Evolutionary conservation across 2,888 invertebrate genomes (phyloP).

Genomic region (Stenchaetothrips biformis): DNA sequence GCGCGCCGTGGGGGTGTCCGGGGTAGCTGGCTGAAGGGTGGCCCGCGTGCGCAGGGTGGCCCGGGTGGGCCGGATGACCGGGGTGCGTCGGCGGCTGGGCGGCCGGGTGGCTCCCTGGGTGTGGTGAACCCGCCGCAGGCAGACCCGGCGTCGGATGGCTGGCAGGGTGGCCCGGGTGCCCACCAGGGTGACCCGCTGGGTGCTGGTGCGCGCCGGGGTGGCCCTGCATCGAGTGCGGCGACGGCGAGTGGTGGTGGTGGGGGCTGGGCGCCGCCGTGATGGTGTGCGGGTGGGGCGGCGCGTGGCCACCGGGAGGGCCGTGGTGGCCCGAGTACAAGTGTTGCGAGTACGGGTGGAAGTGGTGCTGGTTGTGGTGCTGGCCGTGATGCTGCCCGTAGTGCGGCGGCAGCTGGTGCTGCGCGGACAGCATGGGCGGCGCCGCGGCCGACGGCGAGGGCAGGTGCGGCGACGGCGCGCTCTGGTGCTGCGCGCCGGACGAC

Average conservation of each 20-base stretch:
- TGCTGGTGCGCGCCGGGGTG: not conserved
- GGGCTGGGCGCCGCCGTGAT: not conserved
- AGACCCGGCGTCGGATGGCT: conserved; percentile 37
- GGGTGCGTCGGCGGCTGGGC: conserved; percentile 38
- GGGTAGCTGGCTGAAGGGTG: conserved; percentile 31
- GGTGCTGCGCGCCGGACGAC: not conserved
- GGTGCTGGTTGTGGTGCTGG: not conserved
- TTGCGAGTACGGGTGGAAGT: conserved; percentile 9
- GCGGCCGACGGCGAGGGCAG: conserved; percentile 1
- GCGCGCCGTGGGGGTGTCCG: not conserved
- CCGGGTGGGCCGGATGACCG: conserved; percentile 31
- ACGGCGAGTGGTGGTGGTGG: not conserved
- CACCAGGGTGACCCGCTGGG: not conserved
- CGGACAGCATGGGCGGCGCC: conserved; percentile 16
- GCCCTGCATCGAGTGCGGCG: not conserved
- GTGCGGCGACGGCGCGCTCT: conserved; percentile 13
- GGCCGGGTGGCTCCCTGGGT: conserved; percentile 32
- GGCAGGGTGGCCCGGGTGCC: conserved; percentile 31
- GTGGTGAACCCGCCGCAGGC: conserved; percentile 33
- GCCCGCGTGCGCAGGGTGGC: conserved; percentile 29
- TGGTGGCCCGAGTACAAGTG: not conserved
- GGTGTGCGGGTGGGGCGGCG: conserved; percentile 4
- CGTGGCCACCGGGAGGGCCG: not conserved
- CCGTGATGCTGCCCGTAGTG: not conserved
- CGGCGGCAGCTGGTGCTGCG: conserved; percentile 1